These are phyloP conservation scores for Erpobdella octoculata DNA, from an alignment of 2,888 invertebrate species.

Conservation along the genomic window DNA sequence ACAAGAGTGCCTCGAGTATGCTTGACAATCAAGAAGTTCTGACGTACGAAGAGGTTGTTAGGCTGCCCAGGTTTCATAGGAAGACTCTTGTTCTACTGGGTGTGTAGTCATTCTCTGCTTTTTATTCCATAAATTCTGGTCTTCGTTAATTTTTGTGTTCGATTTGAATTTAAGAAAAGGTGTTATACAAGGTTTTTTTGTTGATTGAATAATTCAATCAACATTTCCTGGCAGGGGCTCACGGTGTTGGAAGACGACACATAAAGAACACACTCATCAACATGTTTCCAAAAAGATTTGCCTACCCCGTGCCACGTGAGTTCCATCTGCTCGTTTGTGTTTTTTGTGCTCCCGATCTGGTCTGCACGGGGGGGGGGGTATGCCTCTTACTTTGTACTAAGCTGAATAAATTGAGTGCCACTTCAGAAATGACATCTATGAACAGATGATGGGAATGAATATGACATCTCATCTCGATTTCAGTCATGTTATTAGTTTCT, in stretches of 20 bases:
- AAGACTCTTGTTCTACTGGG: constrained; percentile 58
- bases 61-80: constrained; percentile 65
- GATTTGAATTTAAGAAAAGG: background rate
- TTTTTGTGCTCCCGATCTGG: no score
- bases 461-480: no score
- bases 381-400: no score
- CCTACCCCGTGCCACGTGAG: constrained; percentile 99
- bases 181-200: background rate
- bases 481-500: no score
- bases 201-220: background rate
- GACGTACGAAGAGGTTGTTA: constrained; percentile 97
- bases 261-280: constrained; percentile 98
- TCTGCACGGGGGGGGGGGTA: no score
- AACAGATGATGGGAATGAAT: no score
- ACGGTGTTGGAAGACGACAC: constrained; percentile 94
- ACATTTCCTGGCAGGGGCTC: constrained; percentile 63
- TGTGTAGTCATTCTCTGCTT: constrained; percentile 25
- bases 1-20: constrained; percentile 70
- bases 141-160: background rate
- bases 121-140: background rate
- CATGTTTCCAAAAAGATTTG: constrained; percentile 94
- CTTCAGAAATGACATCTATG: no score
- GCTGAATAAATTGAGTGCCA: no score
- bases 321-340: no score
- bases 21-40: constrained; percentile 78